Conservation (phyloP, 2,113 vertebrate species). For the Dipodomys merriami region DNA sequence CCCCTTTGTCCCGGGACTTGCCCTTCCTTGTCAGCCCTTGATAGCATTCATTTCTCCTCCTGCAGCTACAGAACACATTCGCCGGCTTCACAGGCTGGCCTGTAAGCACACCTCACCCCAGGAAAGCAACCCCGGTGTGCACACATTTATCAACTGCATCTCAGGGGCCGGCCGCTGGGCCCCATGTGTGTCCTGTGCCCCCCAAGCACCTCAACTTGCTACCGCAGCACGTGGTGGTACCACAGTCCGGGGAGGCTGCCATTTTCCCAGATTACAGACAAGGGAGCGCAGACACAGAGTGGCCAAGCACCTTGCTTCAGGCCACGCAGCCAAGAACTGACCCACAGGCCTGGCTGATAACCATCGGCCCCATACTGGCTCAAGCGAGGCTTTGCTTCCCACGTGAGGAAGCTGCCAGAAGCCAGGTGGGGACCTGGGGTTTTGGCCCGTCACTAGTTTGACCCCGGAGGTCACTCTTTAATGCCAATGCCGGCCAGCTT, state of each 20-base stretch:
- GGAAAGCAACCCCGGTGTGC: fast-evolving
- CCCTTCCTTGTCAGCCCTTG: background rate
- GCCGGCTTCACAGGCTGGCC: background rate
- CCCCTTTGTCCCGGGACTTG: background rate
- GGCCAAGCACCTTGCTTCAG: background rate
- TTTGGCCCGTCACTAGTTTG: background rate
- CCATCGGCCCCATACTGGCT: fast-evolving
- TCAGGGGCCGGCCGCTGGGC: background rate
- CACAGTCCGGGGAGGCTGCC: background rate
- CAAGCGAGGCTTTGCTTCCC: background rate
- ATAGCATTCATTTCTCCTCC: background rate
- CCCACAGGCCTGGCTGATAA: no score
- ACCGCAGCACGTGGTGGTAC: no score
- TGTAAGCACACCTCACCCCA: background rate
- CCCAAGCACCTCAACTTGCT: no score
- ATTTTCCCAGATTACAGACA: background rate
- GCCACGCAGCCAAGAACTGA: background rate
- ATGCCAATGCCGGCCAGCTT: fast-evolving
- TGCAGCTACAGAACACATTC: background rate
- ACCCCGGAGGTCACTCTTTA: background rate
- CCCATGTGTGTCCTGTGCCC: fast-evolving
- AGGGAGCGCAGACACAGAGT: background rate
- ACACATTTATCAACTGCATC: background rate
- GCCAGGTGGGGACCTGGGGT: background rate
- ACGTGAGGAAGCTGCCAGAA: background rate